Percentiles rank a stretch among this genome's conserved stretches.
phyloP scores from a whole-genome alignment of 2,888 invertebrate genomes.

The Aleiodes alternator region DNA sequence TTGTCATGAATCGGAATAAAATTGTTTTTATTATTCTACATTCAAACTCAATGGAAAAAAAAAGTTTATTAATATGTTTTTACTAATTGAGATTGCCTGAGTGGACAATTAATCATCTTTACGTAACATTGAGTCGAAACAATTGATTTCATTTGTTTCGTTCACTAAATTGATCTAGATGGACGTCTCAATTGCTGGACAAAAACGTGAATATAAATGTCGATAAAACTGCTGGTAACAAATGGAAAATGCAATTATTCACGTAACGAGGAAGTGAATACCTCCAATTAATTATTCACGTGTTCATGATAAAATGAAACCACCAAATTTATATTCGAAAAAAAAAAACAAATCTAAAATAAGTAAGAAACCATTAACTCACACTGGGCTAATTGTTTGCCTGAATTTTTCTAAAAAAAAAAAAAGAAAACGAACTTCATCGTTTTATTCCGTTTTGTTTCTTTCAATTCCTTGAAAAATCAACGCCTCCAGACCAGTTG shows the following conservation, averaged over 20 bases:
- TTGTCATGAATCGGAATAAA: no score
- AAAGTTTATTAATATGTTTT: no score
- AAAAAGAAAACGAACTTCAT: background rate
- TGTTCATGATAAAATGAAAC: background rate
- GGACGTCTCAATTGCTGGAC: constrained; percentile 45
- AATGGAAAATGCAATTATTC: constrained; percentile 20
- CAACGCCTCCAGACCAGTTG: constrained; percentile 27
- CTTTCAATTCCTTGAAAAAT: background rate
- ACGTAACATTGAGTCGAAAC: constrained; percentile 31
- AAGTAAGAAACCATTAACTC: background rate
- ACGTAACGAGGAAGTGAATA: constrained; percentile 21
- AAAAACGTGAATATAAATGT: constrained; percentile 3
- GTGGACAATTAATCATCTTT: background rate
- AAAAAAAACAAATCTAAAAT: background rate
- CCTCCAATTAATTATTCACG: constrained; percentile 21
- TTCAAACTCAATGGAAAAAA: no score
- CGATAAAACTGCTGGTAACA: constrained; percentile 12
- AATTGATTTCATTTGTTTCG: constrained; percentile 8
- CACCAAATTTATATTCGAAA: constrained; percentile 9
- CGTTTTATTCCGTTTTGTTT: background rate
- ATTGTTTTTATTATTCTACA: no score
- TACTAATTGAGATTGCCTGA: no score
- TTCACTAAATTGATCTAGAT: constrained; percentile 42
- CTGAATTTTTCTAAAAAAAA: constrained; percentile 4
- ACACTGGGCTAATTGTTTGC: constrained; percentile 24